These are phyloP conservation scores for Micromys minutus DNA, from an alignment of 2,113 vertebrate genomes.

Conservation along the genomic window DNA sequence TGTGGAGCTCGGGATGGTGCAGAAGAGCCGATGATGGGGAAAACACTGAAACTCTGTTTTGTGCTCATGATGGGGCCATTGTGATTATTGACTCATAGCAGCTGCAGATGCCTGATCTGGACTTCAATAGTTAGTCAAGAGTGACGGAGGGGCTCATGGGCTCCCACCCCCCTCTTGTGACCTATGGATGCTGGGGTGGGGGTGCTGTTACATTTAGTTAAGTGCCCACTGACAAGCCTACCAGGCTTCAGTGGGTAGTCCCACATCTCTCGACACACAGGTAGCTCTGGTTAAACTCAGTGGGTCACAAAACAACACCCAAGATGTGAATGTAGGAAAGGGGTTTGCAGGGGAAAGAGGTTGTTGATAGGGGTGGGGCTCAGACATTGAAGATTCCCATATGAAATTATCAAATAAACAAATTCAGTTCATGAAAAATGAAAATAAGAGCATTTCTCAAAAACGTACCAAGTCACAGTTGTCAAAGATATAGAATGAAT, in stretches of 20 bases:
- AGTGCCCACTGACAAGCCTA: not conserved
- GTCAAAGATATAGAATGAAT: conserved; percentile 14
- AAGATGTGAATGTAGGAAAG: not conserved
- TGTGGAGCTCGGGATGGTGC: not conserved
- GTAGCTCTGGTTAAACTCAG: not conserved
- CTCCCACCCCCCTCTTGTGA: not conserved
- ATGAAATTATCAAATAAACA: not conserved
- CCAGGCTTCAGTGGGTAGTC: not conserved
- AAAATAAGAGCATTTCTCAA: not conserved
- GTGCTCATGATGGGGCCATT: not conserved
- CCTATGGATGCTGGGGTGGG: not conserved
- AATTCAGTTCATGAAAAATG: not conserved
- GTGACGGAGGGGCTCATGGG: not conserved
- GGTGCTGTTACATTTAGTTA: not conserved
- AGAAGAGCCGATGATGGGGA: not conserved
- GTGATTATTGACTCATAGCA: not conserved
- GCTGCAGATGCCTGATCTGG: not conserved
- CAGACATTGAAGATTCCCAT: too few species aligned
- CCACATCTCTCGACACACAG: not conserved
- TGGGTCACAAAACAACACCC: not conserved
- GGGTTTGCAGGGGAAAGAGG: not conserved
- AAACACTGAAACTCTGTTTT: not conserved
- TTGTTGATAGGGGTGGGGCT: not conserved
- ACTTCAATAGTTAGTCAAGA: not conserved
- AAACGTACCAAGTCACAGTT: not conserved